Evolutionary conservation across 2,888 invertebrate species (phyloP).

Genomic region (Pachliopta kotzebuea): DNA sequence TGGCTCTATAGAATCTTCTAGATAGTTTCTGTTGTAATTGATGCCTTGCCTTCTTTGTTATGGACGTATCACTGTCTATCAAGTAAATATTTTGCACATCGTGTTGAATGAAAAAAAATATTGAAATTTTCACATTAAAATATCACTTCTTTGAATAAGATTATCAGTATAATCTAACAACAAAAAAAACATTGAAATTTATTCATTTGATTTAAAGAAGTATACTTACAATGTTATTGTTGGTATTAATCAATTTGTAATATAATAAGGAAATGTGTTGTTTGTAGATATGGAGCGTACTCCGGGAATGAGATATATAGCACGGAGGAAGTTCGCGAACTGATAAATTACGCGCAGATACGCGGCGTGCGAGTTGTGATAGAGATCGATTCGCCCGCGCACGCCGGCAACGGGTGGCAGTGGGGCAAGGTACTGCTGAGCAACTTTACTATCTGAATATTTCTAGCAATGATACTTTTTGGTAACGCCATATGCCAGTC

Average conservation of each 20-base stretch:
- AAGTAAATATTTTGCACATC: no score
- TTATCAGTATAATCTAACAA: background rate
- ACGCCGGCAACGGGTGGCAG: constrained; percentile 92
- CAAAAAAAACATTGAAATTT: background rate
- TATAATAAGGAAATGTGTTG: background rate
- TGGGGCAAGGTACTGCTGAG: constrained; percentile 83
- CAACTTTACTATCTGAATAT: background rate
- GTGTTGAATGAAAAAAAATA: no score
- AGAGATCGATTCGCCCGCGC: constrained; percentile 94
- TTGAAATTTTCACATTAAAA: background rate
- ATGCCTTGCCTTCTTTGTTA: no score
- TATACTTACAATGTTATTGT: background rate
- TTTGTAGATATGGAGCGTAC: constrained; percentile 86
- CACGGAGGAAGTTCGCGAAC: constrained; percentile 81
- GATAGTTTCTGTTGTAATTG: no score
- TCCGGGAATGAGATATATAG: constrained; percentile 85
- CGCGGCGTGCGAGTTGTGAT: constrained; percentile 92
- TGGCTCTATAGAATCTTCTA: no score
- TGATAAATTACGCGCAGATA: constrained; percentile 87
- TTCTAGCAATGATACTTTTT: no score
- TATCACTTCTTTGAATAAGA: background rate
- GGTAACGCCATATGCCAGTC: no score
- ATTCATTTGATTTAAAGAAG: background rate
- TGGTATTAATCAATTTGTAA: no score
- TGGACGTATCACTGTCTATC: no score